These are phyloP conservation scores for Druon quercuslanigerum DNA, from an alignment of 1,140 invertebrate genomes.

Conservation along the genomic window DNA sequence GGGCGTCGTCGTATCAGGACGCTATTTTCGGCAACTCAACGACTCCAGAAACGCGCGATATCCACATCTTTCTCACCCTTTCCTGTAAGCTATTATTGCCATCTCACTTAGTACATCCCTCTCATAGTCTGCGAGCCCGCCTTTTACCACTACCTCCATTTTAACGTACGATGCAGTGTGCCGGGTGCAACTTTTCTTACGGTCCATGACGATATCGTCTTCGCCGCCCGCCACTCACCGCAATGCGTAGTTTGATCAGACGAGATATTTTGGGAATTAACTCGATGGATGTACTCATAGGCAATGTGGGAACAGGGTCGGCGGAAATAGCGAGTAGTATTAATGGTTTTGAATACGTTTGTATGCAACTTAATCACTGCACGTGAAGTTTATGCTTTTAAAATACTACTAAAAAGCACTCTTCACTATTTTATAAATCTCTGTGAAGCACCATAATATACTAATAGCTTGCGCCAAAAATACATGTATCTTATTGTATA, in stretches of 20 bases:
- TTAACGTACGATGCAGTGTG: conserved; percentile 66
- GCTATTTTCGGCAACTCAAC: conserved; percentile 75
- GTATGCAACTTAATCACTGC: too few species aligned
- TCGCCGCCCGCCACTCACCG: conserved; percentile 42
- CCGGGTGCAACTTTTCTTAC: conserved; percentile 74
- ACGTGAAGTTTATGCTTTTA: too few species aligned
- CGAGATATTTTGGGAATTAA: conserved; percentile 46
- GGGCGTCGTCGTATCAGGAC: conserved; percentile 75
- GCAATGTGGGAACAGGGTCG: conserved; percentile 47
- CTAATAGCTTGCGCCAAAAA: too few species aligned
- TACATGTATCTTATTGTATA: too few species aligned
- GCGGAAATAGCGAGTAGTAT: conserved; percentile 40
- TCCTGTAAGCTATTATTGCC: conserved; percentile 30
- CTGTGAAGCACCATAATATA: too few species aligned
- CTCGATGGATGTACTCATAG: conserved; percentile 41
- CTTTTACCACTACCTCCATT: conserved; percentile 26
- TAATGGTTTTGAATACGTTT: neutral
- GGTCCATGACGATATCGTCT: conserved; percentile 47
- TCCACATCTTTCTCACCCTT: conserved; percentile 42
- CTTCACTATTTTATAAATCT: too few species aligned
- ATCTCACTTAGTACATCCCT: conserved; percentile 38
- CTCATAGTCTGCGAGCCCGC: neutral
- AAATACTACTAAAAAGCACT: too few species aligned
- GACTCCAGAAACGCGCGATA: conserved; percentile 72
- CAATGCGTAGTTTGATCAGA: conserved; percentile 35